Evolutionary conservation across 1,140 invertebrate species (phyloP).

Genomic region (Aradophagus sp.): DNA sequence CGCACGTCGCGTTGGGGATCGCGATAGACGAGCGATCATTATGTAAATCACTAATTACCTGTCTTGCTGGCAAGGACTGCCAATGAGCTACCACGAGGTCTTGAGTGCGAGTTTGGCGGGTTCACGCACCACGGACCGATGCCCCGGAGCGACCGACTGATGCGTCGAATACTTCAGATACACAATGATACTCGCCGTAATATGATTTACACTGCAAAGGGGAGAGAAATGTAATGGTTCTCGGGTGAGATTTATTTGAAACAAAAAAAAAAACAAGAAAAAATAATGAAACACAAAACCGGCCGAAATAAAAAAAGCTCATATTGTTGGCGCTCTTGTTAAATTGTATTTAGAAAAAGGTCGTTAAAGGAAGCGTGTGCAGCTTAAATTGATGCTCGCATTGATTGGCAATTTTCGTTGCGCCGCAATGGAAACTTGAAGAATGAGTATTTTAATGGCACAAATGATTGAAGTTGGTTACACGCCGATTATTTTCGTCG

Average conservation of each 20-base stretch:
- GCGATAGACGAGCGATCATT: constrained; percentile 48
- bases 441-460: constrained; percentile 11
- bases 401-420: constrained; percentile 36
- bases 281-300: constrained; percentile 5
- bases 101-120: constrained; percentile 38
- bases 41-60: constrained; percentile 64
- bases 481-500: too few species aligned
- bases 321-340: too few species aligned
- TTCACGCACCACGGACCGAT: constrained; percentile 28
- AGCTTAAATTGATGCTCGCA: constrained; percentile 26
- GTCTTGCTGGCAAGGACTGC: constrained; percentile 41
- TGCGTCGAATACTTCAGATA: constrained; percentile 47
- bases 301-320: not conserved
- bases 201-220: constrained; percentile 37
- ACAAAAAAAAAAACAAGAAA: constrained; percentile 6
- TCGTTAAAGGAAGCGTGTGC: not conserved
- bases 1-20: too few species aligned
- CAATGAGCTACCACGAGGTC: constrained; percentile 25
- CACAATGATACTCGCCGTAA: constrained; percentile 50
- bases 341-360: constrained; percentile 19
- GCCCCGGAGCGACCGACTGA: constrained; percentile 19
- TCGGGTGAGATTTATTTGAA: constrained; percentile 24
- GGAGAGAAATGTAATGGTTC: constrained; percentile 26
- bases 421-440: not conserved
- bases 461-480: too few species aligned